These are phyloP conservation scores for Epinotia nisella DNA, from an alignment of 2,888 invertebrate genomes.

Conservation along the genomic window DNA sequence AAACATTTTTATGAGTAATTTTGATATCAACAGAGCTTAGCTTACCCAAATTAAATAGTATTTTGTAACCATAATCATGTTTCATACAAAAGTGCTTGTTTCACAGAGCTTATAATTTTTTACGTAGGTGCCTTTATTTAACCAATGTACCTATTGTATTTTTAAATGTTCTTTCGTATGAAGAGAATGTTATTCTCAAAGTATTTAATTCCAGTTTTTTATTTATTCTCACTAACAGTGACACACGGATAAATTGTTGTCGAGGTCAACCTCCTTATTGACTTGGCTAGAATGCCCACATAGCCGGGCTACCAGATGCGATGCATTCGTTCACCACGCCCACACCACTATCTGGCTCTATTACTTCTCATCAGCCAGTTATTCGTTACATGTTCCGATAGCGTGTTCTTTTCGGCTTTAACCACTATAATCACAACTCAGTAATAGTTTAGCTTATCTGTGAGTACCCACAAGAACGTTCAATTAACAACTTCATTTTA, in stretches of 20 bases:
- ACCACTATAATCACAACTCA: not conserved
- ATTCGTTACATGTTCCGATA: constrained; percentile 27
- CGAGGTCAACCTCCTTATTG: not conserved
- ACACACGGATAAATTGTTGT: not conserved
- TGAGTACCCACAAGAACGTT: not conserved
- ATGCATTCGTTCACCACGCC: constrained; percentile 49
- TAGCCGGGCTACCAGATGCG: constrained; percentile 50
- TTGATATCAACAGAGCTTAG: too few species aligned
- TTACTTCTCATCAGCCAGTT: constrained; percentile 49
- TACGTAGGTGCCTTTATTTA: too few species aligned
- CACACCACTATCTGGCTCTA: constrained; percentile 44
- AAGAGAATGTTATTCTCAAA: too few species aligned
- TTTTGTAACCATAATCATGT: too few species aligned
- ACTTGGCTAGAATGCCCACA: constrained; percentile 43
- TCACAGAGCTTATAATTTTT: too few species aligned
- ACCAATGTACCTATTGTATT: too few species aligned
- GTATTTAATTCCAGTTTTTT: too few species aligned
- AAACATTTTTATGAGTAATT: too few species aligned
- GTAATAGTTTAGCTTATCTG: not conserved
- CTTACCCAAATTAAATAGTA: too few species aligned
- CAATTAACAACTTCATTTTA: not conserved
- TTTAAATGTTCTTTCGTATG: too few species aligned
- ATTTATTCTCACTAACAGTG: too few species aligned
- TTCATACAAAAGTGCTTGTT: too few species aligned
- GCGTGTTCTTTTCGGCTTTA: constrained; percentile 7